Base-by-base conservation (phyloP, 2,888 invertebrate species). In the Didymodactylos carnosus region DNA sequence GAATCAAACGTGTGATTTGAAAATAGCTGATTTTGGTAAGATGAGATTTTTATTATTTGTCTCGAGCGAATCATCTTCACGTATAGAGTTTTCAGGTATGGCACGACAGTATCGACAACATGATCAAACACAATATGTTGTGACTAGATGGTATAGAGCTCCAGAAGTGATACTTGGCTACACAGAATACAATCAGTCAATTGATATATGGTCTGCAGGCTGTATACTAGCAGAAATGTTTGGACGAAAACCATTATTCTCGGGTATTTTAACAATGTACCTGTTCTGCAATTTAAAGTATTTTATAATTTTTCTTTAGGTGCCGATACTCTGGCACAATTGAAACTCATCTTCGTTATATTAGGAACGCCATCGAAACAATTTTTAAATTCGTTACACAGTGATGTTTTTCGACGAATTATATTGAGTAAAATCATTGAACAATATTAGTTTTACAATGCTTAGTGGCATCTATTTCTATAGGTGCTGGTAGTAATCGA, bases 181-280 rank as follows among this genome's bases (percentile, higher is more conserved):
- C 27, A 86, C 84, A 46, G 84, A 86, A 76, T 85, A 85, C 78
- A 84, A 84, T 53, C 84, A 84, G 27, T 84, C 81, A 51, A 86
- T 86, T 75, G 85, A 85, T 78, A 85, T 85, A 83, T 85, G 85
- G 83, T 88, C 88, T 73, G 88, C 88, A 70, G 88, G 88, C 11
- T 88, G 88, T 81, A 88, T 88, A 78, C 87, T 88, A 80, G 88
- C 85, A 80, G 88, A 88, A 82, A 88, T 88, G 88, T 86, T 86
- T 41, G 85, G 85, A 77, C 87, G 87, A 29, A 82, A 86, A 73
- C 87, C 88, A 39, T 81, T 88, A 76, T 88, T 88, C 79, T 88
- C 88, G 19, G 88, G 88, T 53, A 86, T 86, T 43, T 87, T 87
- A 16, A 29, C 19, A 29, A 14, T 1, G 11, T 1, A 16, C 27